Base-by-base conservation (phyloP, 2,888 invertebrate genomes). In the Andrena camellia region DNA sequence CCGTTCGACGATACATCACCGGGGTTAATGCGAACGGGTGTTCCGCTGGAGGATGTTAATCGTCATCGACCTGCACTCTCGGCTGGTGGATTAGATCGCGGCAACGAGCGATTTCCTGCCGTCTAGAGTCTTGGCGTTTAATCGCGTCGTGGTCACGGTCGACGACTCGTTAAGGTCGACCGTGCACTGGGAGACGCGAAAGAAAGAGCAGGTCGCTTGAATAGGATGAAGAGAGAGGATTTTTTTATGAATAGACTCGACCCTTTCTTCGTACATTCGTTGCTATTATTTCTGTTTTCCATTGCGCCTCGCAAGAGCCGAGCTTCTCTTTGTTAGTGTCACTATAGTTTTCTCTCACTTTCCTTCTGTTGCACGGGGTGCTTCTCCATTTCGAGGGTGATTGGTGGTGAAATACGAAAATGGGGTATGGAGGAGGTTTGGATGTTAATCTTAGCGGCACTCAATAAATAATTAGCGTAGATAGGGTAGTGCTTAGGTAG, bases 101-200 rank as follows among this genome's bases (percentile, higher is more conserved):
- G 13, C 73, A 83, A 87, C 79, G 78, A 78, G 80, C 84, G 81
- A 80, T 84, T 87, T 87, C 74, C 84, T 80, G 80, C 71, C 67
- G 68, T 71, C 69, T 59, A 71, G 60, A 84, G 81, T 73, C 71
- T 78, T 29, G 62, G 70, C 57, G 76, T 86, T 72, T 81, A 77
- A 86, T 86, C 86, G 64, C 81, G 57, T 57, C 50, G 67, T 77
- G 83, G 83, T 84, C 84, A 78, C 75, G 81, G 76, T 66, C 83
- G 77, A 48, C 71, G 71, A 76, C 66, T 80, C 72, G 72, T 78
- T 78, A 74, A 67, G 66, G 60, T 73, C 67, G 75, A 31, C 75
- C 63, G 33, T 63, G 72, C 73, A 35, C 63, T 6, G 31, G 20
- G 52, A 63, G 78, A 69, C 75, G 64, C 17, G 57, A 54, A 57